These are phyloP conservation scores for Calliphora vomitoria DNA, from an alignment of 2,888 invertebrate species.

Conservation along the genomic window DNA sequence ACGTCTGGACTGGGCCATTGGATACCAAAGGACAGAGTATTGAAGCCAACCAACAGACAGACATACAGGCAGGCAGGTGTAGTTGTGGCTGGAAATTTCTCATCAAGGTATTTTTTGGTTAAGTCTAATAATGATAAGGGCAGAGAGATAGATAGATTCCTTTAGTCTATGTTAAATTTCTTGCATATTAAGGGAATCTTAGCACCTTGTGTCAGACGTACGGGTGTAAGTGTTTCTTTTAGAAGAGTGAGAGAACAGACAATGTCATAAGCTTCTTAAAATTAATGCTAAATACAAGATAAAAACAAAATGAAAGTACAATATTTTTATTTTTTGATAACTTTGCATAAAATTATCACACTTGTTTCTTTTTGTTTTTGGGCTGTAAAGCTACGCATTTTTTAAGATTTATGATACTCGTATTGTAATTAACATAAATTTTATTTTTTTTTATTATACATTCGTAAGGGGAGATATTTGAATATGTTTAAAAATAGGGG, in stretches of 20 bases:
- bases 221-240: slow-evolving; percentile 6
- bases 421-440: slow-evolving; percentile 48
- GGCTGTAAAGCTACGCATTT: neutral
- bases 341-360: slow-evolving; percentile 72
- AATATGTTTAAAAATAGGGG: no score
- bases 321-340: slow-evolving; percentile 60
- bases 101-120: slow-evolving; percentile 63
- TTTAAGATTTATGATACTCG: slow-evolving; percentile 23
- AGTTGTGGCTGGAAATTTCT: slow-evolving; percentile 76
- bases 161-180: slow-evolving; percentile 20
- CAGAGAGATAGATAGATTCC: slow-evolving; percentile 34
- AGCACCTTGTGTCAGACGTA: neutral
- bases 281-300: slow-evolving; percentile 74
- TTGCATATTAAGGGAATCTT: slow-evolving; percentile 48
- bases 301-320: slow-evolving; percentile 64
- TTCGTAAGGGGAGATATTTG: neutral
- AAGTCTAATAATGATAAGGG: slow-evolving; percentile 6
- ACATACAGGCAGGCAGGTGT: slow-evolving; percentile 77
- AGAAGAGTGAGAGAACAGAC: slow-evolving; percentile 29
- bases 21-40: slow-evolving; percentile 1
- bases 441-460: slow-evolving; percentile 1
- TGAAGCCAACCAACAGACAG: slow-evolving; percentile 44
- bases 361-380: slow-evolving; percentile 46
- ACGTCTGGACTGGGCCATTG: neutral
- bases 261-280: slow-evolving; percentile 76